Evolutionary conservation across 30 jellyfish, hydroid and myxozoan species (phyloP).

Genomic region (Euphysa ruthae): DNA sequence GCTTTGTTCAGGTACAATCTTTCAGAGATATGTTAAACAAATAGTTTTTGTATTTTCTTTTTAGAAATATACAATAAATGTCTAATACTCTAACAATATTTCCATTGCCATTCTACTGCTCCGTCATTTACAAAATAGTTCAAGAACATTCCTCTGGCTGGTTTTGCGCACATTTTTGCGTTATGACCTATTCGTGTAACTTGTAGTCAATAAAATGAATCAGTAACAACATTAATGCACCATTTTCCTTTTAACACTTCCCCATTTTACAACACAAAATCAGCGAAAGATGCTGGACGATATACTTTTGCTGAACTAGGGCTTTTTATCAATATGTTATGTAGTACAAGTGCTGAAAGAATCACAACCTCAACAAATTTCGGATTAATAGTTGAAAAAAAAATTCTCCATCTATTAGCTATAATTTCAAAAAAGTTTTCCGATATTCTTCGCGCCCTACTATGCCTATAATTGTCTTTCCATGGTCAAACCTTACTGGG

Average conservation of each 20-base stretch:
- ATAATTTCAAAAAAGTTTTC: constrained; percentile 39
- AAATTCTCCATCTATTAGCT: constrained; percentile 33
- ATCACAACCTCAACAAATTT: constrained; percentile 1
- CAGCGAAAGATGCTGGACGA: constrained; percentile 43
- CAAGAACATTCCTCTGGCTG: constrained; percentile 25
- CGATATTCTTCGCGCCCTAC: constrained; percentile 59
- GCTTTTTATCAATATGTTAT: constrained; percentile 27
- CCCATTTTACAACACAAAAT: not conserved
- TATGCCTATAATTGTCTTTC: constrained; percentile 49
- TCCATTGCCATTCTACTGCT: constrained; percentile 71
- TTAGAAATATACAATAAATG: not conserved
- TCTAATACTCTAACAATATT: constrained; percentile 14
- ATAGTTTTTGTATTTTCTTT: no score
- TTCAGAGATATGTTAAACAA: no score
- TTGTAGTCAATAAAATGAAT: constrained; percentile 22
- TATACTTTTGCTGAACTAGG: constrained; percentile 5
- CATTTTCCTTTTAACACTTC: constrained; percentile 23
- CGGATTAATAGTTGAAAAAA: not conserved
- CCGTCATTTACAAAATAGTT: constrained; percentile 54
- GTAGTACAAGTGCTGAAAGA: constrained; percentile 7
- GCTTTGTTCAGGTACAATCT: not conserved
- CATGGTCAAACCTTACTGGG: constrained; percentile 36
- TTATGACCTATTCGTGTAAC: constrained; percentile 35
- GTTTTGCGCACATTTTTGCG: constrained; percentile 17
- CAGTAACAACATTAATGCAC: constrained; percentile 23